A percentile compares a stretch with the other conserved stretches of the same genome.
Evolutionary conservation across 2,113 vertebrate genomes (phyloP).

Genomic region (Cnemophilus loriae): DNA sequence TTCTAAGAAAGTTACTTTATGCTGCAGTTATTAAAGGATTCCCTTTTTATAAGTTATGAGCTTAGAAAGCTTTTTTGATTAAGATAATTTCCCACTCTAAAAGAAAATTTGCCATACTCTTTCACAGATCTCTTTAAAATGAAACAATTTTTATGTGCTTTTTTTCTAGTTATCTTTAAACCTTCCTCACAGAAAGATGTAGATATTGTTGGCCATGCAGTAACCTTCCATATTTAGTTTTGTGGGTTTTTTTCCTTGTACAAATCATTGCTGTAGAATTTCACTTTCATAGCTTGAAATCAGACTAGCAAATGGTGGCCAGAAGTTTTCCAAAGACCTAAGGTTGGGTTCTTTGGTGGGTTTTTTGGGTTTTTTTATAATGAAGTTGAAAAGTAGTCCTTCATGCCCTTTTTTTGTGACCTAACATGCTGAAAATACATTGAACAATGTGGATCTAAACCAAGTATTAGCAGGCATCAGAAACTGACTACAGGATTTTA

Average conservation of each 20-base stretch:
- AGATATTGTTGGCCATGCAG: background rate
- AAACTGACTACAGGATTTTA: background rate
- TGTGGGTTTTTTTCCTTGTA: background rate
- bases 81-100: background rate
- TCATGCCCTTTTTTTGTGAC: background rate
- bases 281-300: background rate
- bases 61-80: background rate
- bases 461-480: background rate
- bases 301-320: background rate
- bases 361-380: background rate
- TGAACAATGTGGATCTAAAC: background rate
- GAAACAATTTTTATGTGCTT: background rate
- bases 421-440: background rate
- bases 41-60: background rate
- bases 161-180: background rate
- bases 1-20: background rate
- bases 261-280: background rate
- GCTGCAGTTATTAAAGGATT: background rate
- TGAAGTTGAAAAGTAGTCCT: background rate
- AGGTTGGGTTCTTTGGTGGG: accelerated
- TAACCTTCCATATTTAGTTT: background rate
- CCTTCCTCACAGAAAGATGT: background rate
- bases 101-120: background rate
- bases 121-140: background rate
- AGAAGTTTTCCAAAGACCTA: background rate